Conservation (phyloP, 2,797 vertebrate species). For the Streptopelia turtur region DNA sequence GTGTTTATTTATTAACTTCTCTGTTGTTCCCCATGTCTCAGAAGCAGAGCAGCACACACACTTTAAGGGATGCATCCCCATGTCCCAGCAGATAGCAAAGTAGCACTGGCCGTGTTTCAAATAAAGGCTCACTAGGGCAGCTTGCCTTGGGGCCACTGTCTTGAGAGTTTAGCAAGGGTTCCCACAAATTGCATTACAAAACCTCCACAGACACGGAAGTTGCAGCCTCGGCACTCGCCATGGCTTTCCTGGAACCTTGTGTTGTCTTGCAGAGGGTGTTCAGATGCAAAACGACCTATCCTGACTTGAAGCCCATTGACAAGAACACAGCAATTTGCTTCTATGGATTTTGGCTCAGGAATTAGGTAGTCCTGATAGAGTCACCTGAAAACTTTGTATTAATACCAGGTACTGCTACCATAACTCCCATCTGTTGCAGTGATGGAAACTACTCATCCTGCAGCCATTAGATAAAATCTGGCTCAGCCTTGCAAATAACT, state of each 20-base stretch:
- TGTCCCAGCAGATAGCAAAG: not conserved
- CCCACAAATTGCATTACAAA: not conserved
- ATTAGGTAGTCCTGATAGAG: not conserved
- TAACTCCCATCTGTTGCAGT: not conserved
- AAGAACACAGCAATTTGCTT: not conserved
- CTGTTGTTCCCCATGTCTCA: not conserved
- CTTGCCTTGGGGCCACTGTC: not conserved
- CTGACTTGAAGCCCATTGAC: not conserved
- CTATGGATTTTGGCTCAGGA: not conserved
- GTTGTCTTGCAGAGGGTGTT: not conserved
- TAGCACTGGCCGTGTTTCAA: not conserved
- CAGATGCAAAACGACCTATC: not conserved
- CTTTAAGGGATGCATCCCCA: not conserved
- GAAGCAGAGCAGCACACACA: constrained; percentile 11
- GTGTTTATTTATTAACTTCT: constrained; percentile 62
- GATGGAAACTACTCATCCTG: not conserved
- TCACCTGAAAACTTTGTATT: not conserved
- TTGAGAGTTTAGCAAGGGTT: not conserved
- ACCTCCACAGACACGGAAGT: not conserved
- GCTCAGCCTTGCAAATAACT: not conserved
- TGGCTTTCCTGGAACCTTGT: not conserved
- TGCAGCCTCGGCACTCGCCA: fast-evolving
- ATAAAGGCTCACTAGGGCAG: not conserved
- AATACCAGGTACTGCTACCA: not conserved
- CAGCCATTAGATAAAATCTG: not conserved